A percentile compares a stretch with the other conserved stretches of the same genome.
phyloP scores from a whole-genome alignment of 2,113 vertebrate genomes.

The Cisticola juncidis region DNA sequence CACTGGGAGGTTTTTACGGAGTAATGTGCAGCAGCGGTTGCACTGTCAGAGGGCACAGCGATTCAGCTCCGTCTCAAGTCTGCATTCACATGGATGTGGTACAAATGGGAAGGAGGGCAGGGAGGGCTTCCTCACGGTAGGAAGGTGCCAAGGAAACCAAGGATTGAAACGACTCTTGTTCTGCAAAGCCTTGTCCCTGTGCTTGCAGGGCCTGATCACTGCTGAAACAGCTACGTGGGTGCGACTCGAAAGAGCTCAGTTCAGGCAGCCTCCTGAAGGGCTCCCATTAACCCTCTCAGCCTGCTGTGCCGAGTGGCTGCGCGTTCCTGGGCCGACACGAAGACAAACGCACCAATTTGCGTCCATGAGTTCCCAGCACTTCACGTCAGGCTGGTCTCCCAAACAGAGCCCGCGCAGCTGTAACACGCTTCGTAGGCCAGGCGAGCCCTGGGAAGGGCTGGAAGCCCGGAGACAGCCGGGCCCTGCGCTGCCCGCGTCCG shows the following conservation, averaged over 20 bases:
- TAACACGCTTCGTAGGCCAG: accelerated
- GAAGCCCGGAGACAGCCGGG: accelerated
- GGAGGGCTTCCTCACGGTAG: background rate
- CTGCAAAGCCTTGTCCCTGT: background rate
- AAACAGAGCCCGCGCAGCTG: accelerated
- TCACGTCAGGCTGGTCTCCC: accelerated
- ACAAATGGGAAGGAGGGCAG: background rate
- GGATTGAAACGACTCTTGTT: accelerated
- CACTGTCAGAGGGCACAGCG: background rate
- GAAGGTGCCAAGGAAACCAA: background rate
- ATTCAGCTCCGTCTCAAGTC: background rate
- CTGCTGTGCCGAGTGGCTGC: background rate
- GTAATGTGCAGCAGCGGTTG: background rate
- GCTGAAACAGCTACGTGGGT: background rate
- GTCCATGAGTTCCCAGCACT: accelerated
- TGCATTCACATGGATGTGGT: background rate
- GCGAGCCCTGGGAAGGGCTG: accelerated
- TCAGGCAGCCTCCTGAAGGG: background rate
- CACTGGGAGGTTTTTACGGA: background rate
- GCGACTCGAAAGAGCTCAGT: too few relatives aligned
- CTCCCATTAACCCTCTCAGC: accelerated
- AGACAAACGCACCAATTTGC: too few relatives aligned
- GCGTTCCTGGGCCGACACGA: background rate
- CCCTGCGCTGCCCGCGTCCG: background rate
- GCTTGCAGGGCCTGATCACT: background rate